Percentiles rank a stretch among this genome's conserved stretches.
Evolutionary conservation across 2,113 vertebrate genomes (phyloP).

Genomic region (Gallinago media): DNA sequence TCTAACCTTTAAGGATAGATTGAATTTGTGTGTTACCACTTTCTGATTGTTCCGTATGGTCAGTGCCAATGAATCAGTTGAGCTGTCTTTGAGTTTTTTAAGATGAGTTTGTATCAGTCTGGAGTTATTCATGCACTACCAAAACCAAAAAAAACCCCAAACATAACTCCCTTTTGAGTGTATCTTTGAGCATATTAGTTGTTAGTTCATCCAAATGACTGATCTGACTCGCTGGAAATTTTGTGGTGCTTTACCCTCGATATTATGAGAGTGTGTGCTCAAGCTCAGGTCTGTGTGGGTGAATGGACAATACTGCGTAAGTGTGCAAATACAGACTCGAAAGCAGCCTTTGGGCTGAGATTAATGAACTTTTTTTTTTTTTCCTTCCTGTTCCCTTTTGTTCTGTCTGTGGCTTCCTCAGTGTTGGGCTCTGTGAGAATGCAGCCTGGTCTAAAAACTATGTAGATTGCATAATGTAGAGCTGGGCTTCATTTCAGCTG

Average conservation of each 20-base stretch:
- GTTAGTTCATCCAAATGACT: constrained; percentile 26
- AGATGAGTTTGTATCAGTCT: constrained; percentile 26
- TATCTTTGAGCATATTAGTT: not conserved
- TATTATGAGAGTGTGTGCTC: not conserved
- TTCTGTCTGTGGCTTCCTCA: not conserved
- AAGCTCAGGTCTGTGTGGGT: constrained; percentile 39
- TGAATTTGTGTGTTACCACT: not conserved
- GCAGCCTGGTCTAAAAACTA: not conserved
- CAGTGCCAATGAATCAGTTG: not conserved
- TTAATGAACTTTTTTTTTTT: not conserved
- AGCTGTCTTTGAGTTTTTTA: not conserved
- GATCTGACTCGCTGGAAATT: constrained; percentile 61
- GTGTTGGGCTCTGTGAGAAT: not conserved
- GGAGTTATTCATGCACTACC: not conserved
- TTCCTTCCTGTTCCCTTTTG: constrained; percentile 26
- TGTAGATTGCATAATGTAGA: not conserved
- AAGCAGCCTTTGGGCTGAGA: not conserved
- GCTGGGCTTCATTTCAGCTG: not conserved
- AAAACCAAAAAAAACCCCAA: not conserved
- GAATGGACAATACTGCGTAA: not conserved
- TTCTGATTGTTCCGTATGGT: not conserved
- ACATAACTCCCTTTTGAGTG: not conserved
- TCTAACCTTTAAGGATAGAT: not conserved
- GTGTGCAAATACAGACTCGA: not conserved
- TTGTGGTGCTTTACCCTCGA: constrained; percentile 24